These are phyloP conservation scores for Dimorphilus gyrociliatus DNA, from an alignment of 2,888 invertebrate genomes.

Conservation along the genomic window DNA sequence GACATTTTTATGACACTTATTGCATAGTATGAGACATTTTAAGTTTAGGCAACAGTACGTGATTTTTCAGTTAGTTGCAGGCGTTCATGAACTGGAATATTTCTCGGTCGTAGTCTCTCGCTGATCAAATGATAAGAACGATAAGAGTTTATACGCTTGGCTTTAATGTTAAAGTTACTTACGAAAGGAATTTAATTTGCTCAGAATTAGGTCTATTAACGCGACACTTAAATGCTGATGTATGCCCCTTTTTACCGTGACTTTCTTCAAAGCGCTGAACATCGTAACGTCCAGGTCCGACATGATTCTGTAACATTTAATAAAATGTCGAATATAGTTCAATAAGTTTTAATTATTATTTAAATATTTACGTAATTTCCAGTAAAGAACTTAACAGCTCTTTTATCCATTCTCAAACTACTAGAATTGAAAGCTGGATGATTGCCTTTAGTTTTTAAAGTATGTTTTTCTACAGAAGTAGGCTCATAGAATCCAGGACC, in stretches of 20 bases:
- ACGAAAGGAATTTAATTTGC: conserved; percentile 25
- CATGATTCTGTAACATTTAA: conserved; percentile 23
- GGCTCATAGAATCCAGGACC: conserved; percentile 30
- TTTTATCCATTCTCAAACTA: conserved; percentile 26
- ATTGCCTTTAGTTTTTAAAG: conserved; percentile 13
- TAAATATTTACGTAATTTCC: conserved; percentile 29
- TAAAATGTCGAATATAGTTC: too few relatives aligned
- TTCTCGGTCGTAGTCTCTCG: too few relatives aligned
- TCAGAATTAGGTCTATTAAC: conserved; percentile 18
- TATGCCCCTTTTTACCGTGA: conserved; percentile 30
- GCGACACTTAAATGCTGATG: conserved; percentile 29
- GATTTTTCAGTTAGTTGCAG: too few relatives aligned
- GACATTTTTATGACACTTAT: too few relatives aligned
- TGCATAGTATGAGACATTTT: too few relatives aligned
- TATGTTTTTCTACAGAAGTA: conserved; percentile 15
- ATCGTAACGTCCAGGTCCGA: conserved; percentile 35
- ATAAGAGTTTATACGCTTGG: too few relatives aligned
- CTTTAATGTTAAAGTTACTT: conserved; percentile 9
- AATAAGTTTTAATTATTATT: conserved; percentile 1
- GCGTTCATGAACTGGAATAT: too few relatives aligned
- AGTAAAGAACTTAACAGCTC: conserved; percentile 32
- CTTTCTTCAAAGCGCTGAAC: conserved; percentile 29
- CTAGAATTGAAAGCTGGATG: conserved; percentile 29
- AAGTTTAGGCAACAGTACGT: too few relatives aligned
- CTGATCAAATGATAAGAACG: too few relatives aligned